Evolutionary conservation across 2,113 vertebrate genomes (phyloP).

Genomic region (Saccopteryx leptura): DNA sequence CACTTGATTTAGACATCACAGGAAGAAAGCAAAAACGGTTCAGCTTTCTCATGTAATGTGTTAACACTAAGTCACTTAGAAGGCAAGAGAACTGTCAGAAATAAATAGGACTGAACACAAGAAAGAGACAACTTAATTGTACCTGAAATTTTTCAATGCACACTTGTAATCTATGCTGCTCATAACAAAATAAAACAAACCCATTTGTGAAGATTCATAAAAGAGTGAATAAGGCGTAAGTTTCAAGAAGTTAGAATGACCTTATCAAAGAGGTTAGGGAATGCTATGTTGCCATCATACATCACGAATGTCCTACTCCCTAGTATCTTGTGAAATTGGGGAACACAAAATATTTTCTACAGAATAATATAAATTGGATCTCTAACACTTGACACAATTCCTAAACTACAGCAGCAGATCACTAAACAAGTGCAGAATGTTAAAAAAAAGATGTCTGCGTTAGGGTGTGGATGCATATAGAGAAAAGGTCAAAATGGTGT

Average conservation of each 20-base stretch:
- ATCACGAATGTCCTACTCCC: neutral
- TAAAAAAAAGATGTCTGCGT: neutral
- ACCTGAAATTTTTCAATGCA: neutral
- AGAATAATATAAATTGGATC: neutral
- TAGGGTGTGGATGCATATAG: neutral
- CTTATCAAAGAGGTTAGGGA: neutral
- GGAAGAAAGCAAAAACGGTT: neutral
- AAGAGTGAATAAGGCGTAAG: neutral
- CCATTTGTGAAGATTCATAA: neutral
- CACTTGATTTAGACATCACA: constrained; percentile 10
- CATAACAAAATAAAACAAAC: neutral
- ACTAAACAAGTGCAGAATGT: neutral
- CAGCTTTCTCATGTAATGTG: neutral
- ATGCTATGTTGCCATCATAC: neutral
- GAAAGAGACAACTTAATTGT: neutral
- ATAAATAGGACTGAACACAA: neutral
- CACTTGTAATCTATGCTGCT: neutral
- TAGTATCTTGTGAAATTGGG: neutral
- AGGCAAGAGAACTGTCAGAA: neutral
- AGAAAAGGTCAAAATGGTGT: neutral
- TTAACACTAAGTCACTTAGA: constrained; percentile 28
- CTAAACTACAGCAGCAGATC: neutral
- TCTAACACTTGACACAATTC: neutral
- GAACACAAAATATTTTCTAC: neutral
- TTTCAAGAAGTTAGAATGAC: neutral